Base-by-base conservation (phyloP, 2,113 vertebrate species). In the Mesocricetus auratus region DNA sequence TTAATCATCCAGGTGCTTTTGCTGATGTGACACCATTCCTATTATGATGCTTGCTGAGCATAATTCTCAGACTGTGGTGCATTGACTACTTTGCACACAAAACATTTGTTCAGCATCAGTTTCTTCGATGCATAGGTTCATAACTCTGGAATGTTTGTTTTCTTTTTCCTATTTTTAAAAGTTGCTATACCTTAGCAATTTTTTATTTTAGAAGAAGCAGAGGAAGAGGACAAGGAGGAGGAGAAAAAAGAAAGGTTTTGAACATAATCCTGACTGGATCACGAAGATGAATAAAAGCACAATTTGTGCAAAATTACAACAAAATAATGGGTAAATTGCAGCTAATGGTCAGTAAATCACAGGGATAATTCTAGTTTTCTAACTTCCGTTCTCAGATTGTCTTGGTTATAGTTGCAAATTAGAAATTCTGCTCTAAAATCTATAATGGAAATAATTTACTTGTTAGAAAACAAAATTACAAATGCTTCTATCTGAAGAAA, bases 251-350 rank as follows among this genome's bases (percentile, higher is more conserved):
- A 93, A 90, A 5, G 60, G 93, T 5, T 68, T 68, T 89, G 95
- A 94, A 95, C 90, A 96, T n/a, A 90, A 83, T 22, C 33, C 64
- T 85, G 47, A 64, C 31, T 75, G 33, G 13, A 62, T 93, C 36
- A 75, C 69, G 96, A 92, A 64, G 86, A 16, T 96, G 26, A 47
- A 96, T 93, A 89, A 93, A 94, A 95, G 81, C 53, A 89, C n/a
- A 86, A 68, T 81, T n/a, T 66, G 56, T 96, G 24, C 69, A 90
- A 95, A 96, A 90, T 87, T 92, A 47, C 42, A 96, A 24, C 73
- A 77, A 93, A 96, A 94, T 82, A 94, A 83, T 94, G 39, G 39
- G 78, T 78, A 94, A 92, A 96, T 95, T 47, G 82, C 13, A 94
- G 24, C 21, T 89, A 60, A 93, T 90, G 78, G 89, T 47, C 89